Conservation (phyloP, 2,113 vertebrate genomes). For the Pholis gunnellus region DNA sequence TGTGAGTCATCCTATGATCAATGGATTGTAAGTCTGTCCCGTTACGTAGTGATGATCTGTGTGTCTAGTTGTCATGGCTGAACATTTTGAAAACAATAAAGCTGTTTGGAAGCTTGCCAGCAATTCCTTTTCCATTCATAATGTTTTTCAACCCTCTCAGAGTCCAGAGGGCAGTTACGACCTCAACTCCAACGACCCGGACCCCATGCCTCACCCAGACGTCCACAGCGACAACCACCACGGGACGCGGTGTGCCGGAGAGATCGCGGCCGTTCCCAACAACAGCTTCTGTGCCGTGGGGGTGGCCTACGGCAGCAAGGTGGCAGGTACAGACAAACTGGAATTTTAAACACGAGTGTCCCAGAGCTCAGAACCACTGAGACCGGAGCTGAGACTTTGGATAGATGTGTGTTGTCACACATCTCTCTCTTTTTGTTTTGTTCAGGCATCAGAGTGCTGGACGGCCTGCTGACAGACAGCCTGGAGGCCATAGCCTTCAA, state of each 20-base stretch:
- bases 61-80: background rate
- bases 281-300: conserved; percentile 97
- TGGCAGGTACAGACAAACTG: conserved; percentile 86
- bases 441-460: conserved; percentile 96
- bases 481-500: conserved; percentile 98
- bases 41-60: background rate
- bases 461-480: conserved; percentile 96
- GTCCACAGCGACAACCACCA: conserved; percentile 92
- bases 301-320: conserved; percentile 92
- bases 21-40: background rate
- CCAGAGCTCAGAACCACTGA: background rate
- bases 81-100: background rate
- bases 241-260: conserved; percentile 95
- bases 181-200: conserved; percentile 95
- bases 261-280: conserved; percentile 95
- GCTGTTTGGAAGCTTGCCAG: background rate
- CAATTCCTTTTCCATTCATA: background rate
- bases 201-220: conserved; percentile 96
- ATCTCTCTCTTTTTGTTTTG: background rate
- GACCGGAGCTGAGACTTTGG: background rate
- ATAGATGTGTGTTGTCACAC: background rate
- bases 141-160: conserved; percentile 73
- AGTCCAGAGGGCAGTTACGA: conserved; percentile 97
- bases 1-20: conserved; percentile 81
- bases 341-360: background rate